phyloP scores from a whole-genome alignment of 2,888 invertebrate species.

The Catocala nupta region DNA sequence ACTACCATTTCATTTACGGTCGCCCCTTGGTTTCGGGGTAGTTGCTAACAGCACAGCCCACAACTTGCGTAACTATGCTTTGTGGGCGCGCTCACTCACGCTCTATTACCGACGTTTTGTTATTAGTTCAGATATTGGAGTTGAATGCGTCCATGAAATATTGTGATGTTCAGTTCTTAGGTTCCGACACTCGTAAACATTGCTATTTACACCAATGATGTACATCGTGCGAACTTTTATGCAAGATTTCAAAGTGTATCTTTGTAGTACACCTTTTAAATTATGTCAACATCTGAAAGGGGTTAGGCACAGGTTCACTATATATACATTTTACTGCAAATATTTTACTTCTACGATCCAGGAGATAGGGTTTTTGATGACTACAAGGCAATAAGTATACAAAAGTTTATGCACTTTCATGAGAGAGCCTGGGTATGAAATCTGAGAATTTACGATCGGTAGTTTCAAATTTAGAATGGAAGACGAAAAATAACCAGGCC shows the following conservation, averaged over 20 bases:
- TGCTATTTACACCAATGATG: neutral
- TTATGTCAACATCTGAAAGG: no score
- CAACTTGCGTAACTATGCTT: constrained; percentile 82
- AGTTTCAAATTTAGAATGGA: no score
- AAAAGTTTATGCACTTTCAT: no score
- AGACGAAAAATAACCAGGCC: no score
- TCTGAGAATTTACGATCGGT: no score
- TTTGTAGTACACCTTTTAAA: no score
- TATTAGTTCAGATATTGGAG: constrained; percentile 56
- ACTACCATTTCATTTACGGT: constrained; percentile 86
- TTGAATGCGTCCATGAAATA: constrained; percentile 38
- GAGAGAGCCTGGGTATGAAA: no score
- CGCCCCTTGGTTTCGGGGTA: constrained; percentile 81
- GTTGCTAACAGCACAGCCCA: constrained; percentile 78
- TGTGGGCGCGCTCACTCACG: constrained; percentile 69
- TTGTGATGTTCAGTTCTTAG: constrained; percentile 13
- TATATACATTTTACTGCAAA: no score
- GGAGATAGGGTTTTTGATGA: no score
- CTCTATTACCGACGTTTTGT: constrained; percentile 62
- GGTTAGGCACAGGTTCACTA: no score
- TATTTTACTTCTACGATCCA: no score
- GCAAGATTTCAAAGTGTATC: neutral
- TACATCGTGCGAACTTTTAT: neutral
- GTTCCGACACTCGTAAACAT: neutral
- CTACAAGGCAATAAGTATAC: no score